Evolutionary conservation across 2,888 invertebrate species (phyloP).

Genomic region (Zhuqinia jingwanae): DNA sequence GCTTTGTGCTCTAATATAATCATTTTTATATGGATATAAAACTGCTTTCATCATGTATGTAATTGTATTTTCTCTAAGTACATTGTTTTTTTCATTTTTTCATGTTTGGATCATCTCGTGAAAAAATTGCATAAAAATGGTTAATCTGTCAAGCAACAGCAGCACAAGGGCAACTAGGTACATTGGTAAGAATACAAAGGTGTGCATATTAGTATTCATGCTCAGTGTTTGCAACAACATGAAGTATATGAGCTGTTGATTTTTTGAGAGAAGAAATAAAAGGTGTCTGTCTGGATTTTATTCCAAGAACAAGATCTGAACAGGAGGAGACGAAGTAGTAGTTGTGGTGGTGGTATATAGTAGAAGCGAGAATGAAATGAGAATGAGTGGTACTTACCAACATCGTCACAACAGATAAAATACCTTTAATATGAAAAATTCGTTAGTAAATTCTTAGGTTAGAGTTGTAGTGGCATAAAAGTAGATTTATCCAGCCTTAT

Average conservation of each 20-base stretch:
- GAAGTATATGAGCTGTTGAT: conserved; percentile 32
- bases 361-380: neutral
- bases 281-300: conserved; percentile 14
- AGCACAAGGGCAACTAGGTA: neutral
- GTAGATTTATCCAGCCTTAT: too few relatives aligned
- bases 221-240: conserved; percentile 15
- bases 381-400: conserved; percentile 3
- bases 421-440: conserved; percentile 18
- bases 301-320: conserved; percentile 11
- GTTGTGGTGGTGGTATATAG: conserved; percentile 1
- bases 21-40: conserved; percentile 29
- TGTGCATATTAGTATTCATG: conserved; percentile 4
- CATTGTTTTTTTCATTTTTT: conserved; percentile 24
- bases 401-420: neutral
- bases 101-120: neutral
- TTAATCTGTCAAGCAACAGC: neutral
- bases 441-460: too few relatives aligned
- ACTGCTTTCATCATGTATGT: conserved; percentile 13
- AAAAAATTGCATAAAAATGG: conserved; percentile 48
- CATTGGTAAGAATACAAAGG: conserved; percentile 4
- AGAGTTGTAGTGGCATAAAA: too few relatives aligned
- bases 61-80: neutral
- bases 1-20: neutral
- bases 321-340: neutral
- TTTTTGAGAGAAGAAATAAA: conserved; percentile 25